Evolutionary conservation across 2,888 invertebrate genomes (phyloP), one percentile per base, ranked within the genome.

Genomic region (Villa cingulata): DNA sequence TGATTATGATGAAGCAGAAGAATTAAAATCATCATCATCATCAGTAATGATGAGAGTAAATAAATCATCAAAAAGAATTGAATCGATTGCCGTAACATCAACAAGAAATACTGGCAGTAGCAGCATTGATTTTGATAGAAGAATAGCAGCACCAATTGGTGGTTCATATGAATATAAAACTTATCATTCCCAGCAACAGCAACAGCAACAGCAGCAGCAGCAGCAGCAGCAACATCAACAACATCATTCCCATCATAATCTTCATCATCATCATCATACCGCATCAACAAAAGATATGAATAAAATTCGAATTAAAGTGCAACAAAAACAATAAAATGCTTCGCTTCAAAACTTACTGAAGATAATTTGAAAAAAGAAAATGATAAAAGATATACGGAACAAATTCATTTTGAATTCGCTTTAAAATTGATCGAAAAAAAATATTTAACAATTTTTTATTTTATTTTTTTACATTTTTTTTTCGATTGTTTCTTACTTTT

Each of bases 301-400:
- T 51, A 54, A 51, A 43, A 54, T 54, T 46, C 51, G 54, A 27
- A 54, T 54, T 36, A 51, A 53, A 49, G 45, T 54, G 32, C 51
- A 53, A 34, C 54, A 53, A 46, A 54, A 52, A 36, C 52, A 53
- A 37, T 50, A 47, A 41, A 27, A 36, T n/a, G n/a, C n/a, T n/a
- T n/a, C n/a, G n/a, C n/a, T n/a, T n/a, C n/a, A n/a, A n/a, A n/a
- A n/a, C n/a, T n/a, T n/a, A n/a, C n/a, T n/a, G n/a, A n/a, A n/a
- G n/a, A n/a, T n/a, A n/a, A n/a, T n/a, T n/a, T 12, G 29, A 32
- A 32, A 5, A 29, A 29, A 23, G 7, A 23, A 23, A n/a, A n/a
- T n/a, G n/a, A n/a, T n/a, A n/a, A n/a, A n/a, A n/a, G n/a, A n/a
- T n/a, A n/a, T n/a, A n/a, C n/a, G n/a, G n/a, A n/a, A n/a, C n/a